Conservation (phyloP, 2,888 invertebrate genomes). For the Patella depressa region DNA sequence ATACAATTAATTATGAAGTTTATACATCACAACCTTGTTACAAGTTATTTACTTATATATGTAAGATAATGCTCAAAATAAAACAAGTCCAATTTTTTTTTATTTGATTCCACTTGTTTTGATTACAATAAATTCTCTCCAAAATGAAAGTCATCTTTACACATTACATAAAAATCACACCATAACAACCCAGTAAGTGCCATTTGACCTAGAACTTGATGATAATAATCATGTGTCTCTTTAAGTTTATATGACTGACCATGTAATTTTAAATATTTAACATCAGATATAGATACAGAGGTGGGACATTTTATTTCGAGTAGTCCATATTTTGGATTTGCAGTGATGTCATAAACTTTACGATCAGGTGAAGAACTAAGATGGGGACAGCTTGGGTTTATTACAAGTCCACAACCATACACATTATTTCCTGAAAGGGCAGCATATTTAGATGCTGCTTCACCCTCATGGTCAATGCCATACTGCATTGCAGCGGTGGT, state of each 20-base stretch:
- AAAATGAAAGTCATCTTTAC: conserved; percentile 10
- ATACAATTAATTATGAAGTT: too few species aligned
- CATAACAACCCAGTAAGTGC: neutral
- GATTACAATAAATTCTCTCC: neutral
- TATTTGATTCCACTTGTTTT: conserved; percentile 1
- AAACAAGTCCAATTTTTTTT: conserved; percentile 15
- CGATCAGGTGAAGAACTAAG: conserved; percentile 9
- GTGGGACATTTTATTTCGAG: conserved; percentile 6
- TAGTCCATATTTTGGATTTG: neutral
- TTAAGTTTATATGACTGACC: neutral
- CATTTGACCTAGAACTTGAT: conserved; percentile 13
- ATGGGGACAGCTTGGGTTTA: neutral
- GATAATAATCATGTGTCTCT: conserved; percentile 13
- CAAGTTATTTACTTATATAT: neutral
- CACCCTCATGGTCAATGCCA: too few species aligned
- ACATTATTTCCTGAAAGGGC: too few species aligned
- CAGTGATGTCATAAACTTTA: neutral
- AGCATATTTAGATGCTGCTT: too few species aligned
- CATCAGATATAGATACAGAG: too few species aligned
- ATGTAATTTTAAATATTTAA: neutral
- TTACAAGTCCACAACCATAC: too few species aligned
- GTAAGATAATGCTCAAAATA: conserved; percentile 2
- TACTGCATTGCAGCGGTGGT: too few species aligned
- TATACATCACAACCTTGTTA: too few species aligned
- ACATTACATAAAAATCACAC: conserved; percentile 15